Evolutionary conservation across 2,113 vertebrate genomes (phyloP), one percentile per base, ranked within the genome.

Genomic region (Tychaedon coryphoeus): DNA sequence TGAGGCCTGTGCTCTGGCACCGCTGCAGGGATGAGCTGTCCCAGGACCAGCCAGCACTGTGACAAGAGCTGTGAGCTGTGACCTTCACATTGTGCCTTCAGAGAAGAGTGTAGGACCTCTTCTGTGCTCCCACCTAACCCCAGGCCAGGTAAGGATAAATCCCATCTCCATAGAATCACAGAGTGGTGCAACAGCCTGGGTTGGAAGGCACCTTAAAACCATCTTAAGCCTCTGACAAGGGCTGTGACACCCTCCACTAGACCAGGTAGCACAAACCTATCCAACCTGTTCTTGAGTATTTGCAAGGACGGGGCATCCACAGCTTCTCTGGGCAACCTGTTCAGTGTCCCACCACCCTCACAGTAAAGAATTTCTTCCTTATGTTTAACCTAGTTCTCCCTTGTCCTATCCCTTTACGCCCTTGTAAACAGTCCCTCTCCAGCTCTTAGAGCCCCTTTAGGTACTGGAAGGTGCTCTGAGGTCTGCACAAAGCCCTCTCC

Each of bases 1-100:
- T 24, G 19, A 9, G 26, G 83, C 19, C 54, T n/a, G 40, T 9
- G 60, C 38, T 12, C 24, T 60, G 77, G 24, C 19, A 36, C 34
- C 5, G 58, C 58, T 56, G 58, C 36, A 8, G 0, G 25, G 6
- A 2, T 5, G 11, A 31, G 34, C 50, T 53, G 9, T 12, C 33
- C 20, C 42, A 38, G 29, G 33, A 13, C 3, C 33, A 28, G 47
- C 33, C 36, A 24, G 36, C 18, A 5, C 45, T 8, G 40, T 10
- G 67, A 43, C 36, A 60, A 3, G 33, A 8, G 36, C 75, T 3
- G 0, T 7, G 12, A 10, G 16, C 48, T 65, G 13, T 2, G 33
- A 24, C 0, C 0, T 8, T 25, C 19, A 3, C 0, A 2, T 0
- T 6, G 34, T 33, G 56, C 15, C 1, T 1, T 5, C 11, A 38